Evolutionary conservation across 2,888 invertebrate species (phyloP).

Genomic region (Tipula confusa): DNA sequence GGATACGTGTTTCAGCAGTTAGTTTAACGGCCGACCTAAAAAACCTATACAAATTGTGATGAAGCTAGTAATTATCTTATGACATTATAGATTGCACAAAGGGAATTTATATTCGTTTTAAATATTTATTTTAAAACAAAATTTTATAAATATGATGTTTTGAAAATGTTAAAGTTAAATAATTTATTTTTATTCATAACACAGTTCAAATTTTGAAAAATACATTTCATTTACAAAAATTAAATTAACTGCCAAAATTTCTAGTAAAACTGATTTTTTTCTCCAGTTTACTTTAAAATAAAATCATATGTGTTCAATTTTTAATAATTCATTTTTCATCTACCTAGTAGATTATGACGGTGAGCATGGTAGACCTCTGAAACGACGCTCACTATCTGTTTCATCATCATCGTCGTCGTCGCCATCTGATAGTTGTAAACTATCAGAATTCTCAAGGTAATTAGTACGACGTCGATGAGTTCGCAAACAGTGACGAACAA

Average conservation of each 20-base stretch:
- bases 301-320: neutral
- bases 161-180: neutral
- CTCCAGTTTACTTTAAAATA: neutral
- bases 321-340: too few relatives aligned
- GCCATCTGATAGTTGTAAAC: neutral
- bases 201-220: constrained; percentile 15
- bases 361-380: constrained; percentile 29
- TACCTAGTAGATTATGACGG: constrained; percentile 29
- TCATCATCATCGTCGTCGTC: constrained; percentile 29
- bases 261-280: neutral
- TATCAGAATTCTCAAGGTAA: constrained; percentile 13
- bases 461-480: constrained; percentile 35
- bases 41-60: too few relatives aligned
- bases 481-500: constrained; percentile 43
- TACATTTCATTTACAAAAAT: constrained; percentile 25
- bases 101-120: too few relatives aligned
- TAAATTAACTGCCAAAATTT: neutral
- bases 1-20: too few relatives aligned
- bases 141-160: neutral
- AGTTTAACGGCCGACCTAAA: too few relatives aligned
- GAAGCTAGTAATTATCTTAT: too few relatives aligned
- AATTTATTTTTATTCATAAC: neutral
- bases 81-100: too few relatives aligned
- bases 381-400: neutral
- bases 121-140: too few relatives aligned